Evolutionary conservation across 2,888 invertebrate genomes (phyloP), one percentile per base, ranked within the genome.

Genomic region (Eupithecia subfuscata): DNA sequence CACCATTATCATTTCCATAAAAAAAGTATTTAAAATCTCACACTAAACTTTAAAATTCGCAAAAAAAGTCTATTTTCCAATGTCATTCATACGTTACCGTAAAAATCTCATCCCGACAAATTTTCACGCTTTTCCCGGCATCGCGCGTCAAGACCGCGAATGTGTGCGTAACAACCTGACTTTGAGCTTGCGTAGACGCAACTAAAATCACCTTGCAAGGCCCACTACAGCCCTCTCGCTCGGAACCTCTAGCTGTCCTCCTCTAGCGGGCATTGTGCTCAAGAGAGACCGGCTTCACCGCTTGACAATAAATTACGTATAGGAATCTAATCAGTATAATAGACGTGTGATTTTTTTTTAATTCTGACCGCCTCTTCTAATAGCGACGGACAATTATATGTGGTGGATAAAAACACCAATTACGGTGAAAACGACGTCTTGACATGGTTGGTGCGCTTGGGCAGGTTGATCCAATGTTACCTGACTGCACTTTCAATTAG

Each of bases 201-300:
- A 95, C 95, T 95, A 90, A 94, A 93, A 93, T 94, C 94, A 94
- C 95, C 95, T 95, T 95, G 95, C 95, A 95, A 95, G 95, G 95
- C 94, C 94, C 93, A 93, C 91, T 94, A 87, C 89, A 82, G 75
- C 88, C 82, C 83, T 93, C 93, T 91, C 92, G 76, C 83, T 93
- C 89, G 88, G 86, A 91, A 87, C 89, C 80, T 86, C 83, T 88
- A 63, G 69, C 83, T 70, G 81, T 89, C 90, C 84, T 88, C 9
- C 83, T 95, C 93, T 90, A 92, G 91, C 94, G 95, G 94, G 90
- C 94, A 95, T 94, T 95, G 95, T 94, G 93, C 94, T 86, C 84
- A 69, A 60, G 78, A 65, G 82, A 85, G 84, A 88, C 89, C 88
- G 88, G 88, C 89, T 88, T 88, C 85, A 84, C 88, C 86, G 85